phyloP scores from a whole-genome alignment of 2,888 invertebrate genomes.

The Netelia inedita region DNA sequence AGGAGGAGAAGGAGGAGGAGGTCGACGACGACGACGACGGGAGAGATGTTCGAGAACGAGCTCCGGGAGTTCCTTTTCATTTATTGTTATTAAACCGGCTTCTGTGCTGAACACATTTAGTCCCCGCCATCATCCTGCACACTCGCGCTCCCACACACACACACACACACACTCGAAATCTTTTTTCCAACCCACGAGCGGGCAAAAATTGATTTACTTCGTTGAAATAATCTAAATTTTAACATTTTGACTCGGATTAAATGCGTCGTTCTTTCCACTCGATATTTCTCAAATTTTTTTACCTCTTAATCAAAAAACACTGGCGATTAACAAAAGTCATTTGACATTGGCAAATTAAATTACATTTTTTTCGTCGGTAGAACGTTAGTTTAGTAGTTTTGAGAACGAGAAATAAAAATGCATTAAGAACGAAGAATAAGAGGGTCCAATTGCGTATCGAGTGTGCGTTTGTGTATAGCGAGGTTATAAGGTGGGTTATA shows the following conservation, averaged over 20 bases:
- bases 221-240: background rate
- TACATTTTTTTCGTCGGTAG: no score
- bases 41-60: slow-evolving; percentile 51
- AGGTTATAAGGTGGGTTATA: slow-evolving; percentile 64
- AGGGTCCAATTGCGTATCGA: slow-evolving; percentile 44
- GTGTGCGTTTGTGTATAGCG: slow-evolving; percentile 41
- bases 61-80: slow-evolving; percentile 61
- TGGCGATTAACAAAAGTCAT: no score
- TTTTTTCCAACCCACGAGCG: background rate
- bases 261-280: background rate
- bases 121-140: background rate
- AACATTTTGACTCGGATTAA: background rate
- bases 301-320: no score
- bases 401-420: no score
- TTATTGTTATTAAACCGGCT: slow-evolving; percentile 70
- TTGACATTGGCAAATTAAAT: no score
- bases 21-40: slow-evolving; percentile 52
- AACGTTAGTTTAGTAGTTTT: no score
- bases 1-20: slow-evolving; percentile 46
- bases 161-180: background rate
- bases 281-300: background rate
- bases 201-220: slow-evolving; percentile 25
- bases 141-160: background rate
- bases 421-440: slow-evolving; percentile 40
- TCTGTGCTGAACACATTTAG: slow-evolving; percentile 53